These are phyloP conservation scores for Papilio xuthus DNA, from an alignment of 1,140 invertebrate genomes.

Conservation along the genomic window DNA sequence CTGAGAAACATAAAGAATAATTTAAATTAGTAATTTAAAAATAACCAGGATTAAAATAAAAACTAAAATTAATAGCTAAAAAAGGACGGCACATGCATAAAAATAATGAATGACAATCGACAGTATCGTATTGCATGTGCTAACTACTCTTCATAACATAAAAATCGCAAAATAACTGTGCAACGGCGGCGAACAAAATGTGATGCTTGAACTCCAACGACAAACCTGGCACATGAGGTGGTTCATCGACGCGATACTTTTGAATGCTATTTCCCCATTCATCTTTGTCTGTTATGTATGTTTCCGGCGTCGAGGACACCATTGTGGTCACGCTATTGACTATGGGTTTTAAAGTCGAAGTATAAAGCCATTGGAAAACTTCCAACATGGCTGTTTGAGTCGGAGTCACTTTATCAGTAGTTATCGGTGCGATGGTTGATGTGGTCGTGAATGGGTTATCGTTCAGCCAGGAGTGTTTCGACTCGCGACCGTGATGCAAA, in stretches of 20 bases:
- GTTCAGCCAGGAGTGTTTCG: constrained; percentile 76
- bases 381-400: constrained; percentile 80
- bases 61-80: constrained; percentile 38
- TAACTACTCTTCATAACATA: constrained; percentile 54
- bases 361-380: constrained; percentile 78
- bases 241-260: constrained; percentile 79
- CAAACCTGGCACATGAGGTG: constrained; percentile 79
- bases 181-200: constrained; percentile 64
- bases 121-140: constrained; percentile 40
- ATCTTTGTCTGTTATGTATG: constrained; percentile 66
- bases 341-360: constrained; percentile 77
- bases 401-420: constrained; percentile 72
- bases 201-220: constrained; percentile 71
- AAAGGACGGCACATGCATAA: constrained; percentile 35
- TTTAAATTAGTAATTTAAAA: constrained; percentile 22
- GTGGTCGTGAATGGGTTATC: constrained; percentile 80
- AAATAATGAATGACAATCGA: constrained; percentile 18
- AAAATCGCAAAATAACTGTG: constrained; percentile 71
- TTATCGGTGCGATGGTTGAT: constrained; percentile 70
- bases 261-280: constrained; percentile 75
- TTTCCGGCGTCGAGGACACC: constrained; percentile 61
- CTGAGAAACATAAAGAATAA: constrained; percentile 55
- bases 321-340: constrained; percentile 69
- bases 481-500: constrained; percentile 61
- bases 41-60: not conserved